Conservation (phyloP, 1,140 invertebrate species). For the Zaprionus kolodkinae region DNA sequence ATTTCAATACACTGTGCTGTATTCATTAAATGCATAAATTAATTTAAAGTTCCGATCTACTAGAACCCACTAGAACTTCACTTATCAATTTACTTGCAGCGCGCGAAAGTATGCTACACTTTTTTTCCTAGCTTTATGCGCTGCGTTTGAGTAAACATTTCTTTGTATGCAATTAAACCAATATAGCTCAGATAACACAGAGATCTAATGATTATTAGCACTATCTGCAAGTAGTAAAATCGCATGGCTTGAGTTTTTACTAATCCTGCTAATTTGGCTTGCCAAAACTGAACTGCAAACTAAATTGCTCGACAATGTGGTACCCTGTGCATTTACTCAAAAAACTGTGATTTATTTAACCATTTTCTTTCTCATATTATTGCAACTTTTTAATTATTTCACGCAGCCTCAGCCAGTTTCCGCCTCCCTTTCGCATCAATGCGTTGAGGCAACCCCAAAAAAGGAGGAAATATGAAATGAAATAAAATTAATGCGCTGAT, state of each 20-base stretch:
- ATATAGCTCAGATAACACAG: neutral
- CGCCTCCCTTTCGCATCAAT: neutral
- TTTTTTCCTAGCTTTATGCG: neutral
- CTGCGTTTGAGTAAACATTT: neutral
- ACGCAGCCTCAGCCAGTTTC: neutral
- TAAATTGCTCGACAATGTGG: neutral
- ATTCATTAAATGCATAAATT: neutral
- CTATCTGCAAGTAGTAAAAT: neutral
- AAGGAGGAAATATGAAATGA: slow-evolving; percentile 19
- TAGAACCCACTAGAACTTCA: too few relatives aligned
- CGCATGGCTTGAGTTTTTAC: neutral
- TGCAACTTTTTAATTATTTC: neutral
- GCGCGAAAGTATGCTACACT: slow-evolving; percentile 25
- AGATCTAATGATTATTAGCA: neutral
- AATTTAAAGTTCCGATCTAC: too few relatives aligned
- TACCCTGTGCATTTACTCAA: neutral
- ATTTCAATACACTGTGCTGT: neutral
- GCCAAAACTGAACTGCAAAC: neutral
- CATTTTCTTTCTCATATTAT: neutral
- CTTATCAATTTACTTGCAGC: neutral
- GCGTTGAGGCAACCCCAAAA: neutral
- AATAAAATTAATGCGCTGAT: slow-evolving; percentile 63
- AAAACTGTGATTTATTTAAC: neutral
- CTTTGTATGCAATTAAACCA: neutral
- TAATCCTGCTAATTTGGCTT: neutral